These are phyloP conservation scores for Valencia hispanica DNA, from an alignment of 2,797 vertebrate species.

Conservation along the genomic window DNA sequence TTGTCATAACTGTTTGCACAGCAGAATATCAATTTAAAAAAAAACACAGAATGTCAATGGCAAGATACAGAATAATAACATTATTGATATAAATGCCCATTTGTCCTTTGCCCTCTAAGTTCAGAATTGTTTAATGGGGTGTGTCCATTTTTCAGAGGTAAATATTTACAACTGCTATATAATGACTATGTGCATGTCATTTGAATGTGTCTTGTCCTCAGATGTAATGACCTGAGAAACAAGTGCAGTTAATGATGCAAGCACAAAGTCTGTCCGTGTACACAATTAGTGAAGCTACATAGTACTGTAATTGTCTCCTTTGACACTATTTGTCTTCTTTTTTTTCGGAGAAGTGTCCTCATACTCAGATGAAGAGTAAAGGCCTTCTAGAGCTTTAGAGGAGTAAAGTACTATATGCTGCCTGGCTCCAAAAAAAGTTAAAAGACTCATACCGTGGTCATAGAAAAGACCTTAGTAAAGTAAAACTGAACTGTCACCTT, in stretches of 20 bases:
- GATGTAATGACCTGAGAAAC: constrained; percentile 64
- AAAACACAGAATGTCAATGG: constrained; percentile 63
- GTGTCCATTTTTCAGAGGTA: constrained; percentile 57
- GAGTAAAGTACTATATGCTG: neutral
- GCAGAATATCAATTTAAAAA: constrained; percentile 60
- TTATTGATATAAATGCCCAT: constrained; percentile 63
- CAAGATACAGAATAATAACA: constrained; percentile 51
- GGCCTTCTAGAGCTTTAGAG: neutral
- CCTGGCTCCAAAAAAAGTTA: neutral
- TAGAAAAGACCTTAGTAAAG: neutral
- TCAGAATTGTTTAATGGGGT: constrained; percentile 59
- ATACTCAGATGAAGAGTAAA: constrained; percentile 16
- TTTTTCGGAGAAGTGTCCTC: constrained; percentile 13
- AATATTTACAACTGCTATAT: constrained; percentile 70
- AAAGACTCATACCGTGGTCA: neutral
- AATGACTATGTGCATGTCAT: constrained; percentile 50
- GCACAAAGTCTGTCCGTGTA: constrained; percentile 51
- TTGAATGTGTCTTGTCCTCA: constrained; percentile 59
- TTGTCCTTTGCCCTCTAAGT: constrained; percentile 61
- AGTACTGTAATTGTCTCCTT: constrained; percentile 44
- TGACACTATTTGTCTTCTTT: constrained; percentile 39
- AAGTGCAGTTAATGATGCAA: constrained; percentile 56
- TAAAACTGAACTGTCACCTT: neutral
- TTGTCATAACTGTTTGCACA: constrained; percentile 57
- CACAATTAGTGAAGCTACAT: constrained; percentile 57